Evolutionary conservation across 1,140 invertebrate species (phyloP).

Genomic region (Tachypleus tridentatus): DNA sequence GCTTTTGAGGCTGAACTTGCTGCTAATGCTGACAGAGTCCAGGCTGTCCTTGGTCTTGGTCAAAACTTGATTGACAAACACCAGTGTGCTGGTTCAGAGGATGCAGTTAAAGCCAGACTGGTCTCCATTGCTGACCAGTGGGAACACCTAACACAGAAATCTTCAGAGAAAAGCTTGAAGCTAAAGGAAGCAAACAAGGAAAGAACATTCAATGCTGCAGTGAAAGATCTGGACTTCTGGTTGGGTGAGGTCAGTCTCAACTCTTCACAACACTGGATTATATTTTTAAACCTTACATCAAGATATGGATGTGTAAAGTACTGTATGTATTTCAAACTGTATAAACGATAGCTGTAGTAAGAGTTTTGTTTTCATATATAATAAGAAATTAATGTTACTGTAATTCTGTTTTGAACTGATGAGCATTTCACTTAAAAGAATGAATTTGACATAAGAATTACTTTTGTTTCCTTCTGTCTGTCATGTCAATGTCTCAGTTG

Average conservation of each 20-base stretch:
- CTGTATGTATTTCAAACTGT: neutral
- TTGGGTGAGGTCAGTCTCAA: conserved; percentile 68
- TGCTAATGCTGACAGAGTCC: conserved; percentile 96
- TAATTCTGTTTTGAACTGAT: too few species aligned
- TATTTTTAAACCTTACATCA: neutral
- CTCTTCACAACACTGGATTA: neutral
- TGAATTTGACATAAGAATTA: too few species aligned
- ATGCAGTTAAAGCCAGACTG: conserved; percentile 76
- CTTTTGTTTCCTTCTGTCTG: too few species aligned
- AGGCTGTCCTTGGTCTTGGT: conserved; percentile 88
- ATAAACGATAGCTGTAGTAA: neutral
- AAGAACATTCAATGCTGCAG: conserved; percentile 95
- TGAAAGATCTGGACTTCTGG: conserved; percentile 99
- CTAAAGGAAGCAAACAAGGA: conserved; percentile 98
- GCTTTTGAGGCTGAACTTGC: conserved; percentile 98
- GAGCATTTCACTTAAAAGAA: too few species aligned
- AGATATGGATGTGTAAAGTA: neutral
- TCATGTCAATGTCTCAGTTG: too few species aligned
- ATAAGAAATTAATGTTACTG: neutral
- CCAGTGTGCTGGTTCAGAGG: conserved; percentile 74
- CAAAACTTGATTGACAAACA: conserved; percentile 88
- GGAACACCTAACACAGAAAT: conserved; percentile 96
- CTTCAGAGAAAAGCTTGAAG: conserved; percentile 89
- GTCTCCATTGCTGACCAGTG: conserved; percentile 95
- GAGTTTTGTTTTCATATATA: neutral